phyloP scores from a whole-genome alignment of 2,888 invertebrate species.

The Protophormia terraenovae region DNA sequence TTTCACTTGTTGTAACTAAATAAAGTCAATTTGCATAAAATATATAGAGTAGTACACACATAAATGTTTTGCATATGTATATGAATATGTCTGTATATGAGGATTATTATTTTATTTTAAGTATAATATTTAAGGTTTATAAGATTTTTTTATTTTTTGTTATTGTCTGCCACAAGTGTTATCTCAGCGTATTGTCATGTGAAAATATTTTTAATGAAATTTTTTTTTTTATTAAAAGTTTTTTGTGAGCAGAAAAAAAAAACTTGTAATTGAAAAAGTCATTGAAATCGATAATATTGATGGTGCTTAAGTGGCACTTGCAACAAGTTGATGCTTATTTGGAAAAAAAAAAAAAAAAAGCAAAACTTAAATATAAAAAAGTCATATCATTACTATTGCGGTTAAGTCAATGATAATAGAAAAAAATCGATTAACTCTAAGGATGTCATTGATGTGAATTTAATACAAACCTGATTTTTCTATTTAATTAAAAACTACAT shows the following conservation, averaged over 20 bases:
- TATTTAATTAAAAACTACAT: neutral
- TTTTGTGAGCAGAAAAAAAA: neutral
- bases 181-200: constrained; percentile 39
- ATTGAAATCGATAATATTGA: constrained; percentile 56
- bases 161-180: constrained; percentile 39
- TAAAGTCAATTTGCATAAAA: constrained; percentile 18
- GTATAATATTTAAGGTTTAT: constrained; percentile 6
- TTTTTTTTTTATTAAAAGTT: constrained; percentile 32
- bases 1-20: neutral
- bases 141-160: neutral
- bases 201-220: constrained; percentile 55
- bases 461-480: neutral
- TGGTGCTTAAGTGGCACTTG: constrained; percentile 55
- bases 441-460: neutral
- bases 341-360: neutral
- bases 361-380: too few relatives aligned
- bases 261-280: constrained; percentile 42
- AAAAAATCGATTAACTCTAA: neutral
- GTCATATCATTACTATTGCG: neutral
- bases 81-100: neutral
- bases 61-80: neutral
- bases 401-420: neutral
- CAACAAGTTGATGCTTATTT: constrained; percentile 55
- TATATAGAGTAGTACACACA: neutral
- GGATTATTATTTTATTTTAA: constrained; percentile 18